Percentiles rank a stretch among this genome's conserved stretches.
Conservation (phyloP, 2,113 vertebrate genomes). For the Benitochromis conjunctus region DNA sequence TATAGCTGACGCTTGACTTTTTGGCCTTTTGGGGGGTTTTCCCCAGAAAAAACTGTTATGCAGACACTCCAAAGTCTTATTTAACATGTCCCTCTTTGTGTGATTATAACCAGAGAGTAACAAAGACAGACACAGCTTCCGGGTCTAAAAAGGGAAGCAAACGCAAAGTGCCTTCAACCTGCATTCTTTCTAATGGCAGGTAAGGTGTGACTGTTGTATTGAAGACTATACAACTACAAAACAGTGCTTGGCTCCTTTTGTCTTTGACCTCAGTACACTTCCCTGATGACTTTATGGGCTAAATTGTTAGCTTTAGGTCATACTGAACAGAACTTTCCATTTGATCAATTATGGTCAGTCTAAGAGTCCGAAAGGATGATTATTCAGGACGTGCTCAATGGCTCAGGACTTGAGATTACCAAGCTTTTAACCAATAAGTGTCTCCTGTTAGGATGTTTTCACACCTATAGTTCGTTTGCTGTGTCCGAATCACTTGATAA, state of each 20-base stretch:
- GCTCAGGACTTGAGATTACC: background rate
- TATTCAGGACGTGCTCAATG: background rate
- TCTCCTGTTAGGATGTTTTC: background rate
- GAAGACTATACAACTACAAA: background rate
- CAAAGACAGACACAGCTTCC: background rate
- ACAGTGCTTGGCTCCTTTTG: background rate
- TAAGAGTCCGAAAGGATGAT: background rate
- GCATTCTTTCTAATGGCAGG: background rate
- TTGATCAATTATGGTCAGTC: background rate
- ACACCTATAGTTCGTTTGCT: background rate
- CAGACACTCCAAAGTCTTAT: background rate
- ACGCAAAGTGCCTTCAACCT: background rate
- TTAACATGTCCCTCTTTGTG: background rate
- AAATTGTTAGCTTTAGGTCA: background rate
- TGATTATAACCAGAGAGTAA: background rate
- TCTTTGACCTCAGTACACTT: background rate
- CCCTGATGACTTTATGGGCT: background rate
- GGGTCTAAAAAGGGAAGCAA: background rate
- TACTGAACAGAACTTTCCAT: background rate
- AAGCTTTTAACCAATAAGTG: background rate
- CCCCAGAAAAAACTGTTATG: background rate
- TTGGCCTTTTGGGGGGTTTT: accelerated
- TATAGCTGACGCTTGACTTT: background rate
- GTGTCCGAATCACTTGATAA: background rate
- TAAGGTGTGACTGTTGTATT: background rate